Evolutionary conservation across 2,113 vertebrate genomes (phyloP).

Genomic region (Neopipo cinnamomea): DNA sequence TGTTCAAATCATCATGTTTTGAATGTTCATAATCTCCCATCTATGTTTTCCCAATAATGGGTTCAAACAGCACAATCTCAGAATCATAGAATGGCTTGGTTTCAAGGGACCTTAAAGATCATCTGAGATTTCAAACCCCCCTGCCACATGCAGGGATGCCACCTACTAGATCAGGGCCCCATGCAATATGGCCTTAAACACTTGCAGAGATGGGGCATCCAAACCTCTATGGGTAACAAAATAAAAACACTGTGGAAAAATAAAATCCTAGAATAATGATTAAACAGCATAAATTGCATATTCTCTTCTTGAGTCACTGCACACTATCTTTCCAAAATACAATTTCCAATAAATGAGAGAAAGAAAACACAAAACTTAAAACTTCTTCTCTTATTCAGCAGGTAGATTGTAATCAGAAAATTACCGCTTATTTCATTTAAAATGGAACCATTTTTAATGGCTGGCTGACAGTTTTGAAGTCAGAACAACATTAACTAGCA

Average conservation of each 20-base stretch:
- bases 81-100: background rate
- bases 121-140: background rate
- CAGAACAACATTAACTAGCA: background rate
- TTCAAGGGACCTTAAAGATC: background rate
- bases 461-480: background rate
- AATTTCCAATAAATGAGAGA: background rate
- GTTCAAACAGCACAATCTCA: background rate
- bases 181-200: background rate
- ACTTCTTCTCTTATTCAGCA: background rate
- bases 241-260: background rate
- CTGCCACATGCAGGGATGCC: background rate
- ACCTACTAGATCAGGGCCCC: background rate
- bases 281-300: background rate
- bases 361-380: background rate
- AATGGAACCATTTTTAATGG: background rate
- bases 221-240: background rate
- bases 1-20: background rate
- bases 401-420: background rate
- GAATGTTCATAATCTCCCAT: background rate
- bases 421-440: background rate
- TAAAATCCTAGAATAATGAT: background rate
- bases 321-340: background rate
- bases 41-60: background rate
- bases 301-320: background rate
- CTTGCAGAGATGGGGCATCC: background rate